These are phyloP conservation scores for Zeugodacus cucurbitae DNA, from an alignment of 1,140 invertebrate species.

Conservation along the genomic window DNA sequence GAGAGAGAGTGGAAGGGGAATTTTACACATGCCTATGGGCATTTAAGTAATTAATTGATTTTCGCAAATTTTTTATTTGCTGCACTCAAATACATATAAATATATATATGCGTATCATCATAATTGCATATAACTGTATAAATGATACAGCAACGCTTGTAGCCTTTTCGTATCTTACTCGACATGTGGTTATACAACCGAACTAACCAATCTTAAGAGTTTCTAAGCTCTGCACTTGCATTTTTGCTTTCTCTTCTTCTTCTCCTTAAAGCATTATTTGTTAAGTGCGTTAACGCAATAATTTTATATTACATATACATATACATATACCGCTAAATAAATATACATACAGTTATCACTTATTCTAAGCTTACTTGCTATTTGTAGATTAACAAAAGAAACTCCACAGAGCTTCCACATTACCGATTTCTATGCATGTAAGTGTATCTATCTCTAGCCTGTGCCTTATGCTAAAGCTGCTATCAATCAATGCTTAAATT, in stretches of 20 bases:
- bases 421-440: background rate
- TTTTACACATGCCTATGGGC: no score
- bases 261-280: background rate
- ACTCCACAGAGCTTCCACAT: background rate
- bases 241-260: no score
- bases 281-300: background rate
- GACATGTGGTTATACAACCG: no score
- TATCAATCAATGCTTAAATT: conserved; percentile 13
- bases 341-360: conserved; percentile 1
- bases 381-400: conserved; percentile 6
- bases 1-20: no score
- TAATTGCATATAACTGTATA: no score
- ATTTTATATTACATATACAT: background rate
- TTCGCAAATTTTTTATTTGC: no score
- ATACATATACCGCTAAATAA: background rate
- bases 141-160: no score
- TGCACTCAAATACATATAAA: background rate
- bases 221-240: no score
- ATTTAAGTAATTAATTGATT: no score
- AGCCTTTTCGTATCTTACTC: no score
- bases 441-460: background rate
- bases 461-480: background rate
- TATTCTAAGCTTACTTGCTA: background rate
- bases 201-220: no score
- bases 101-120: background rate